These are phyloP conservation scores for Ptychadena robeensis DNA, from an alignment of 2,797 vertebrate species.

Conservation along the genomic window DNA sequence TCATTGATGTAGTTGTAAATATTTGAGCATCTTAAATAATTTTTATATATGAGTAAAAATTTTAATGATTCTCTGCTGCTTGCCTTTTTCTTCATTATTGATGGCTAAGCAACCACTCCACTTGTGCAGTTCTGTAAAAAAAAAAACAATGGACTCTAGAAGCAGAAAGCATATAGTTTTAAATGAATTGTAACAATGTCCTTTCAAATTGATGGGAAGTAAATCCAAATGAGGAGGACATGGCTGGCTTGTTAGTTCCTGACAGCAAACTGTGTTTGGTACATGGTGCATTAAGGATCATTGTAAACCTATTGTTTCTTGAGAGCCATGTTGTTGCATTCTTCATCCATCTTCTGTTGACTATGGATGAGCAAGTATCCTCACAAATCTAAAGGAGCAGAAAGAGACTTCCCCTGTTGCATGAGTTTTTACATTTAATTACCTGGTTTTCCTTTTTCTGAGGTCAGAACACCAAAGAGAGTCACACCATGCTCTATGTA, in stretches of 20 bases:
- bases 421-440: slow-evolving; percentile 95
- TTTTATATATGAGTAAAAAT: not conserved
- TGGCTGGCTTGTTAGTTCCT: slow-evolving; percentile 90
- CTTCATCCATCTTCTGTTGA: slow-evolving; percentile 70
- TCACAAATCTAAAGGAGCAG: slow-evolving; percentile 88
- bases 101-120: slow-evolving; percentile 63
- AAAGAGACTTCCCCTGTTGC: slow-evolving; percentile 80
- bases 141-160: slow-evolving; percentile 78
- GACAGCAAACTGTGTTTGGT: slow-evolving; percentile 90
- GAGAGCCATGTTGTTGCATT: slow-evolving; percentile 73
- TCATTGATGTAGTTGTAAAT: too few relatives aligned
- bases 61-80: slow-evolving; percentile 62
- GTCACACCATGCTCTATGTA: slow-evolving; percentile 81
- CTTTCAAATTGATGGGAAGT: slow-evolving; percentile 83
- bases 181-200: slow-evolving; percentile 74
- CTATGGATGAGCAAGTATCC: slow-evolving; percentile 79
- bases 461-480: slow-evolving; percentile 84
- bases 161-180: slow-evolving; percentile 84
- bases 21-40: too few relatives aligned
- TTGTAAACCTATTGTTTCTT: slow-evolving; percentile 81
- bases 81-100: slow-evolving; percentile 55
- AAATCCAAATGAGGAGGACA: slow-evolving; percentile 85
- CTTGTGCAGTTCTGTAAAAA: slow-evolving; percentile 70
- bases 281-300: slow-evolving; percentile 84
- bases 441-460: slow-evolving; percentile 87